Conservation (phyloP, 2,888 invertebrate genomes). For the Gortyna flavago region DNA sequence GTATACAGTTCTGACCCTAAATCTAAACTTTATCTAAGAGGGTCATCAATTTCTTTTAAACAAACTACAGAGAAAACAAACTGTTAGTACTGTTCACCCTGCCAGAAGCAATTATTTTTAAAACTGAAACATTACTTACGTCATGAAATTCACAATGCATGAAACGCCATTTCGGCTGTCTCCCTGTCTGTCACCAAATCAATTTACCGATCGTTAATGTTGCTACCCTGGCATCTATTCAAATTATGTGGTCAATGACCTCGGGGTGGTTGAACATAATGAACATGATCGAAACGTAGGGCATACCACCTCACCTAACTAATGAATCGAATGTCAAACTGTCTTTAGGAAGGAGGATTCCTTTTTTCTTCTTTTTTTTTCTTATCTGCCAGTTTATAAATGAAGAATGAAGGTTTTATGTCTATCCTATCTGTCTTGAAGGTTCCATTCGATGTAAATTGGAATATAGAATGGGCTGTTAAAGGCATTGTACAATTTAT, state of each 20-base stretch:
- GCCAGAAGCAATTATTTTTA: not conserved
- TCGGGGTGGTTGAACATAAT: slow-evolving; percentile 26
- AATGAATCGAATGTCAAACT: slow-evolving; percentile 45
- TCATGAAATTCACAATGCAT: slow-evolving; percentile 13
- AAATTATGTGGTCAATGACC: slow-evolving; percentile 60
- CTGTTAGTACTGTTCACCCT: not conserved
- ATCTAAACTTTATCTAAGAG: not conserved
- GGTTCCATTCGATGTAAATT: not conserved
- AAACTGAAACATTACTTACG: slow-evolving; percentile 10
- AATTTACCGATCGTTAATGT: slow-evolving; percentile 50
- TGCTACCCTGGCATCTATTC: slow-evolving; percentile 62
- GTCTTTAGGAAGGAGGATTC: slow-evolving; percentile 20
- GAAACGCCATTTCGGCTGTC: slow-evolving; percentile 21
- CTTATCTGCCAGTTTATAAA: not conserved
- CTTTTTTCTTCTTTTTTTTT: slow-evolving; percentile 4
- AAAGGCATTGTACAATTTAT: slow-evolving; percentile 44
- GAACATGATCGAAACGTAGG: slow-evolving; percentile 23
- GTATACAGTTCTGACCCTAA: not conserved
- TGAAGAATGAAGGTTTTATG: slow-evolving; percentile 9
- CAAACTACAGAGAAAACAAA: not conserved
- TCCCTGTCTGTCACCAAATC: slow-evolving; percentile 54
- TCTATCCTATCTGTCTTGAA: slow-evolving; percentile 1
- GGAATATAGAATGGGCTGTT: slow-evolving; percentile 5
- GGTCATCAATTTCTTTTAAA: not conserved
- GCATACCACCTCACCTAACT: slow-evolving; percentile 17